Evolutionary conservation across 2,113 vertebrate species (phyloP).

Genomic region (Sorex fumeus): DNA sequence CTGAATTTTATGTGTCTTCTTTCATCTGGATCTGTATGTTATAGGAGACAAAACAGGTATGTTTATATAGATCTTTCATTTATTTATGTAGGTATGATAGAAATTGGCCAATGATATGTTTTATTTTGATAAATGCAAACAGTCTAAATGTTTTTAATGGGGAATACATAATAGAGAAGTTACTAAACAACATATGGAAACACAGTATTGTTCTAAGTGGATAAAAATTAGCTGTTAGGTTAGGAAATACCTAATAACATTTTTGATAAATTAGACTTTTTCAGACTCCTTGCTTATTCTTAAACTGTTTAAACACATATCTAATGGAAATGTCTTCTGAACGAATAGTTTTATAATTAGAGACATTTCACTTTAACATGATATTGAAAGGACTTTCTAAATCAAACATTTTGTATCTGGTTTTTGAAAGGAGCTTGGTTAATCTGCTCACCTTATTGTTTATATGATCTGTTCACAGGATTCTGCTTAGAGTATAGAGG

Average conservation of each 20-base stretch:
- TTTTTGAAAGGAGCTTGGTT: background rate
- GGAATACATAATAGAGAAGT: background rate
- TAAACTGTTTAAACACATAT: constrained; percentile 35
- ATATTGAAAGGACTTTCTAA: background rate
- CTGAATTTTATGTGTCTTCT: background rate
- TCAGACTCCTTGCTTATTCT: constrained; percentile 24
- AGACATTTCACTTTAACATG: background rate
- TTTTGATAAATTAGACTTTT: constrained; percentile 31
- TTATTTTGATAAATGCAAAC: constrained; percentile 17
- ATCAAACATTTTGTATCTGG: background rate
- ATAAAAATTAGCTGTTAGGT: background rate
- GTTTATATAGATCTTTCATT: background rate
- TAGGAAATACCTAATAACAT: constrained; percentile 18
- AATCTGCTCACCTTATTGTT: rapidly evolving
- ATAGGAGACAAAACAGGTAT: background rate
- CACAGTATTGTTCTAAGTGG: background rate
- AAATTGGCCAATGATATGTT: background rate
- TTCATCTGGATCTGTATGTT: background rate
- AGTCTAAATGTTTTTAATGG: background rate
- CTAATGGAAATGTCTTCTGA: background rate
- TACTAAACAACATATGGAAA: background rate
- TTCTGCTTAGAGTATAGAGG: constrained; percentile 33
- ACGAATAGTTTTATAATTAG: constrained; percentile 30
- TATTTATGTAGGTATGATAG: background rate
- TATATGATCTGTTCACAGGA: background rate